Evolutionary conservation across 2,888 invertebrate genomes (phyloP), one percentile per base, ranked within the genome.

Genomic region (Papilio elwesi): DNA sequence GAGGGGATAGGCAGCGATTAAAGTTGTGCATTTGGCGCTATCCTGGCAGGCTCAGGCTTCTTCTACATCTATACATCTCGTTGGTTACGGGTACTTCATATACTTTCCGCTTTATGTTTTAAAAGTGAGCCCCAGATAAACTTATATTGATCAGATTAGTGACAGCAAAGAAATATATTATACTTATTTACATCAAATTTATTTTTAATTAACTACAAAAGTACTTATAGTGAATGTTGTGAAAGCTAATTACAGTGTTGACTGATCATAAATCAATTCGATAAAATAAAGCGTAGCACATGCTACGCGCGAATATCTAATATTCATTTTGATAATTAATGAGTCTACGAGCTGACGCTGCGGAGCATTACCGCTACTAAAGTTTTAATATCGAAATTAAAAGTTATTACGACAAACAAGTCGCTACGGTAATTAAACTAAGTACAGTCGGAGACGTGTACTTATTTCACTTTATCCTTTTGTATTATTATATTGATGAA

Each of bases 311-410:
- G 57, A 65, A 69, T 69, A 59, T 69, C 69, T 73, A 65, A 73
- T 73, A 57, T 69, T 73, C 68, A 49, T 69, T 73, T 73, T 73
- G 57, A 73, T 73, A 73, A 73, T 73, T 73, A 73, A 73, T 73
- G 73, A 73, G 49, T 59, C 65, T 15, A 43, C 68, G 43, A 52
- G 52, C 57, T 73, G 69, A 65, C 69, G 69, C 66, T 36, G 43
- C 47, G 63, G 73, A 36, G 52, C 52, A 59, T 65, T 73, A 65
- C 73, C 52, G 12, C 47, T 43, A 47, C 47, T 51, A 13, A 69
- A 69, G 69, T 73, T 73, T 73, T 69, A 65, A 69, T 69, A 69
- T 69, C 26, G 48, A 73, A 69, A 52, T 69, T 59, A 65, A 52
- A 64, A 65, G 43, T 69, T 43, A 64, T 69, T 49, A 43, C 59